Evolutionary conservation across 2,797 vertebrate genomes (phyloP).

Genomic region (Acrocephalus scirpaceus): DNA sequence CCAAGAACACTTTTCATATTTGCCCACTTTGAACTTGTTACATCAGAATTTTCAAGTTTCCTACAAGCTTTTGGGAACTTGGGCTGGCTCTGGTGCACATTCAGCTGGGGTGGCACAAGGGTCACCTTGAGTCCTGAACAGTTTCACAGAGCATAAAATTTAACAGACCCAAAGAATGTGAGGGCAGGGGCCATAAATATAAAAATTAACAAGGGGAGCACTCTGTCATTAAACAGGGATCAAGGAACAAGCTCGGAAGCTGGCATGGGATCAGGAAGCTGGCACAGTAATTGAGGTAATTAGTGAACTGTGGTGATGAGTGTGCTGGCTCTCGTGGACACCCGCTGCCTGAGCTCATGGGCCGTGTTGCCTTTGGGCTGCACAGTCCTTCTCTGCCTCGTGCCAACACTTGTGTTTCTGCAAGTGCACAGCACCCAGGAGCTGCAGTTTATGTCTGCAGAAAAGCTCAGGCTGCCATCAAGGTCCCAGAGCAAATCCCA

Average conservation of each 20-base stretch:
- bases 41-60: neutral
- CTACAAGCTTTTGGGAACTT: neutral
- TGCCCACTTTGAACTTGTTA: neutral
- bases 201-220: slow-evolving; percentile 43
- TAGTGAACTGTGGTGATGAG: neutral
- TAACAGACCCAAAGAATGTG: slow-evolving; percentile 41
- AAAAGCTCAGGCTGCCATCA: neutral
- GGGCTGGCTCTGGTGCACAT: neutral
- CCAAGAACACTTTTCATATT: neutral
- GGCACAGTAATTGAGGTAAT: slow-evolving; percentile 10
- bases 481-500: neutral
- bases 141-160: slow-evolving; percentile 43
- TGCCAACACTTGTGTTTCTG: neutral
- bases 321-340: neutral
- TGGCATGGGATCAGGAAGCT: neutral
- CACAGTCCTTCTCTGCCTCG: neutral
- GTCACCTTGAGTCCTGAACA: slow-evolving; percentile 11
- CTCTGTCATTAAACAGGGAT: slow-evolving; percentile 17
- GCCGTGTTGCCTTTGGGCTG: neutral
- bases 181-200: slow-evolving; percentile 38
- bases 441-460: neutral
- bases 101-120: neutral
- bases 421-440: neutral
- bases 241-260: slow-evolving; percentile 7
- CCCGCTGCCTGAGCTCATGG: neutral